phyloP scores from a whole-genome alignment of 2,113 vertebrate genomes.

The Poeciliopsis prolifica region DNA sequence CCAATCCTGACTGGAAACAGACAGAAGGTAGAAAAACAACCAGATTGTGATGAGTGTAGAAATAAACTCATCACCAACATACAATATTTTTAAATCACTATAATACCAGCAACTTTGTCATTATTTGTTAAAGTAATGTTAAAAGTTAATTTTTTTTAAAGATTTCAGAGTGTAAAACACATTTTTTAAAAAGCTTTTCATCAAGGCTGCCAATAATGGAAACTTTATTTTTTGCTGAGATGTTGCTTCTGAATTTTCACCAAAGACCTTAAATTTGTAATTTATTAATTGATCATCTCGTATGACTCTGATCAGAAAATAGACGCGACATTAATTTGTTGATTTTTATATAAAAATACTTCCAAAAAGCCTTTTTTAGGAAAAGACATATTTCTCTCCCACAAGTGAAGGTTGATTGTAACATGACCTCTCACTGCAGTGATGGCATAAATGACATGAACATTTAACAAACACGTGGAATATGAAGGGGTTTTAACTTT shows the following conservation, averaged over 20 bases:
- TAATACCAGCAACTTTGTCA: too few relatives aligned
- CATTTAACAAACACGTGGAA: not conserved
- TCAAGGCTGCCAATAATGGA: too few relatives aligned
- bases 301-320: not conserved
- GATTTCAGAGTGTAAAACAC: too few relatives aligned
- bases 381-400: not conserved
- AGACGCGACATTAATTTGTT: not conserved
- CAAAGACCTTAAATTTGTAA: not conserved
- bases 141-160: too few relatives aligned
- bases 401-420: not conserved
- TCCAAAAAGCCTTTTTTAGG: not conserved
- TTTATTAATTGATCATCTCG: not conserved
- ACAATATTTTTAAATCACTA: too few relatives aligned
- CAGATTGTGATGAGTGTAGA: not conserved
- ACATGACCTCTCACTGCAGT: not conserved
- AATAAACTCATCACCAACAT: not conserved
- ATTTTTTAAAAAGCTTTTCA: too few relatives aligned
- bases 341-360: not conserved
- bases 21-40: slow-evolving; percentile 17
- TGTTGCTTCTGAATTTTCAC: not conserved
- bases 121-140: too few relatives aligned
- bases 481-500: not conserved
- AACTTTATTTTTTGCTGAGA: too few relatives aligned
- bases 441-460: not conserved
- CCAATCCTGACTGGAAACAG: slow-evolving; percentile 70